Conservation (phyloP, 1,140 invertebrate genomes). For the Antheraea pernyi region DNA sequence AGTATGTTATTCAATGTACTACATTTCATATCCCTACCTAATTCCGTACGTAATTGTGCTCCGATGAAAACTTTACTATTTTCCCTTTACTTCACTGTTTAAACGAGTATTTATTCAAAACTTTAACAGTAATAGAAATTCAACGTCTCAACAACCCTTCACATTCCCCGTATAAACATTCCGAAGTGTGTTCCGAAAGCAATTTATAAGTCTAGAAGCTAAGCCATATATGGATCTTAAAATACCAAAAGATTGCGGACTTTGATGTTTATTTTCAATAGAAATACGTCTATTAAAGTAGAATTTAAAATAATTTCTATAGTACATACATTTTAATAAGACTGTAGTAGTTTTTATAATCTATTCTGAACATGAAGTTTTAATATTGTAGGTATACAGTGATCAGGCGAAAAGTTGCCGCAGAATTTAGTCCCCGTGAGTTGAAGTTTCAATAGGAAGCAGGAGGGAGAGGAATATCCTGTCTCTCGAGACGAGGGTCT, state of each 20-base stretch:
- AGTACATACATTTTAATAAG: too few relatives aligned
- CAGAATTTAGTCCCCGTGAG: too few relatives aligned
- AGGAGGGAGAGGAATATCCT: too few relatives aligned
- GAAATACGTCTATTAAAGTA: too few relatives aligned
- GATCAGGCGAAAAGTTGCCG: too few relatives aligned
- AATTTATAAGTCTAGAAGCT: slow-evolving; percentile 2
- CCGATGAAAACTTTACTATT: background rate
- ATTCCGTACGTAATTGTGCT: slow-evolving; percentile 70
- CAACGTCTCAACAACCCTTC: background rate
- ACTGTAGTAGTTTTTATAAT: too few relatives aligned
- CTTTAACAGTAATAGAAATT: too few relatives aligned
- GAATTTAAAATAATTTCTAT: too few relatives aligned
- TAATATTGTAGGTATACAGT: too few relatives aligned
- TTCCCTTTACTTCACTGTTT: background rate
- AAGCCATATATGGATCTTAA: background rate
- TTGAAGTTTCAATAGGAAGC: background rate
- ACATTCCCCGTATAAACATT: background rate
- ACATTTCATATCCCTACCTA: slow-evolving; percentile 63
- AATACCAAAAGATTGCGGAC: background rate
- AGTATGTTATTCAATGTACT: slow-evolving; percentile 44
- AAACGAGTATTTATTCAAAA: too few relatives aligned
- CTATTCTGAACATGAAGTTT: too few relatives aligned
- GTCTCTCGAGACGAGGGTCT: too few relatives aligned
- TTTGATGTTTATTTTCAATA: background rate
- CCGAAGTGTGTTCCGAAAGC: background rate